Conservation (phyloP, 2,888 invertebrate species). For the Lasiommata megera region DNA sequence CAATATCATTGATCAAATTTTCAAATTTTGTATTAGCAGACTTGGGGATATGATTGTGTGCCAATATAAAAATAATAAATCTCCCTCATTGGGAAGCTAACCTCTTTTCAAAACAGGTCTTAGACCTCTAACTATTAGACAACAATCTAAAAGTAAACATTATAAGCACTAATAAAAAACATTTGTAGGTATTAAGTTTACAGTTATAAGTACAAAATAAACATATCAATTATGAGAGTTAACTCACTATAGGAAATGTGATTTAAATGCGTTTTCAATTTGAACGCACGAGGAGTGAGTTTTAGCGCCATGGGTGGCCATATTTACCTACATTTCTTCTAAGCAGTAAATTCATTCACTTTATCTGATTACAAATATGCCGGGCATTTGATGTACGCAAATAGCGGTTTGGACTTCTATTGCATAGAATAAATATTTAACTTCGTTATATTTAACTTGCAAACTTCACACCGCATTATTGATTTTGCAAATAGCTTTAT, state of each 20-base stretch:
- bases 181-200: background rate
- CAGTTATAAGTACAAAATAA: constrained; percentile 6
- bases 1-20: too few relatives aligned
- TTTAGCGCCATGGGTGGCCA: constrained; percentile 23
- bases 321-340: constrained; percentile 9
- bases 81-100: too few relatives aligned
- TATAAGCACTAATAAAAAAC: background rate
- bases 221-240: background rate
- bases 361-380: constrained; percentile 16
- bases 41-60: too few relatives aligned
- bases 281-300: constrained; percentile 7
- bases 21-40: too few relatives aligned
- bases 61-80: too few relatives aligned
- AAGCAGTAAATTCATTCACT: constrained; percentile 19
- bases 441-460: constrained; percentile 10
- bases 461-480: constrained; percentile 17
- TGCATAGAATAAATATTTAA: constrained; percentile 6
- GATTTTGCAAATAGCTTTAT: constrained; percentile 11
- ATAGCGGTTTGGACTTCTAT: constrained; percentile 12
- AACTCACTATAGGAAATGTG: constrained; percentile 10
- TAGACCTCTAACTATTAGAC: background rate
- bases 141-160: background rate
- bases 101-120: too few relatives aligned
- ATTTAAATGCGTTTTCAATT: constrained; percentile 15
- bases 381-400: constrained; percentile 20